phyloP scores from a whole-genome alignment of 2,797 vertebrate species.

The Pangasius macronema region DNA sequence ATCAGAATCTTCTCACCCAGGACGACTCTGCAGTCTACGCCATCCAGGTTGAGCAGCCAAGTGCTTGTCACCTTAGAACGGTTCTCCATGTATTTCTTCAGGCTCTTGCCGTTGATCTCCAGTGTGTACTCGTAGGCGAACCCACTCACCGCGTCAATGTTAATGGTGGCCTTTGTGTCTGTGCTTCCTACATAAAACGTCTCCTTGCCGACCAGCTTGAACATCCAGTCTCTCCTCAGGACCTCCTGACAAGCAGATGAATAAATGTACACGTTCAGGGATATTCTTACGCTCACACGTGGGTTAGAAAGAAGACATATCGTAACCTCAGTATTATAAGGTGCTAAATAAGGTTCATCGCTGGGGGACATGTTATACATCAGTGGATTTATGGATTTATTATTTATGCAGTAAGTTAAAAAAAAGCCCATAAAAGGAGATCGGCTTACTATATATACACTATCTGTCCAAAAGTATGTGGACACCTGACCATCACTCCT shows the following conservation, averaged over 20 bases:
- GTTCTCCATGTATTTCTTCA: constrained; percentile 95
- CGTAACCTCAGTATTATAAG: not conserved
- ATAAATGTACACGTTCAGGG: not conserved
- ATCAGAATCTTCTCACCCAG: constrained; percentile 78
- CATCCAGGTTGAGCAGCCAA: constrained; percentile 90
- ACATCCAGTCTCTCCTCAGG: constrained; percentile 96
- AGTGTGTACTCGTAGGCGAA: constrained; percentile 96
- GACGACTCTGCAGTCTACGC: constrained; percentile 87
- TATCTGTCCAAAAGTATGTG: not conserved
- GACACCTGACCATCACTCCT: not conserved
- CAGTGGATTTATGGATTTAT: not conserved
- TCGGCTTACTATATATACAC: not conserved
- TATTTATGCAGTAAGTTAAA: not conserved
- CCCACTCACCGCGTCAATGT: constrained; percentile 90
- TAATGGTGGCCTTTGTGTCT: constrained; percentile 92
- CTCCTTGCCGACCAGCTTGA: constrained; percentile 96
- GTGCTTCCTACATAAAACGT: constrained; percentile 86
- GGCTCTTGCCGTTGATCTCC: constrained; percentile 94
- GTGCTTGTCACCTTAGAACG: constrained; percentile 93
- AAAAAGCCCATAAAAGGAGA: not conserved
- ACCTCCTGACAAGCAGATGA: constrained; percentile 77
- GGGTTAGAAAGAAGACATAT: not conserved
- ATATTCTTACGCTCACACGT: not conserved
- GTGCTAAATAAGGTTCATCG: not conserved
- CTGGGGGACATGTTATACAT: not conserved